These are phyloP conservation scores for Sebastes kiyomatsui DNA, from an alignment of 2,797 vertebrate genomes.

Conservation along the genomic window DNA sequence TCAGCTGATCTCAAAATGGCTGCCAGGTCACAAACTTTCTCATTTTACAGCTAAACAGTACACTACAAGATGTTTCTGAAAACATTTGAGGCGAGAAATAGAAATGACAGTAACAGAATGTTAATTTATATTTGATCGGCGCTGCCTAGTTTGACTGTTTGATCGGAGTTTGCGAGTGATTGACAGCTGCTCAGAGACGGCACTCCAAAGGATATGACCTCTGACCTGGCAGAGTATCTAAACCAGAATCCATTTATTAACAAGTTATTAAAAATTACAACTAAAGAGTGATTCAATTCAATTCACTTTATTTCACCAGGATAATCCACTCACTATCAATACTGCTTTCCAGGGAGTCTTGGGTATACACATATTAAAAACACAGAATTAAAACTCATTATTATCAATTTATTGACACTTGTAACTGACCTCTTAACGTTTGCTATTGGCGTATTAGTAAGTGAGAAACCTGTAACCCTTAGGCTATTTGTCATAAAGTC, in stretches of 20 bases:
- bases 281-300: not conserved
- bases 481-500: not conserved
- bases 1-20: too few relatives aligned
- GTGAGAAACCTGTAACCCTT: not conserved
- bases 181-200: too few relatives aligned
- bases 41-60: too few relatives aligned
- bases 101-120: too few relatives aligned
- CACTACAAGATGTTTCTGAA: too few relatives aligned
- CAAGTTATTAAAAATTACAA: too few relatives aligned
- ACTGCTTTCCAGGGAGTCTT: not conserved
- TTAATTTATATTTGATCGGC: too few relatives aligned
- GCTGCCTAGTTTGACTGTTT: too few relatives aligned
- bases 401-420: not conserved
- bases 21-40: too few relatives aligned
- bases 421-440: not conserved
- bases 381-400: not conserved
- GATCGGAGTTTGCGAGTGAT: too few relatives aligned
- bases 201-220: not conserved
- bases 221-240: too few relatives aligned
- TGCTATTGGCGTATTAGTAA: not conserved
- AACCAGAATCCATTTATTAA: not conserved
- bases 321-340: not conserved
- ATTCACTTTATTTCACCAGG: not conserved
- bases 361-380: not conserved
- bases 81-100: too few relatives aligned